Evolutionary conservation across 2,888 invertebrate species (phyloP).

Genomic region (Drosophila ezoana): DNA sequence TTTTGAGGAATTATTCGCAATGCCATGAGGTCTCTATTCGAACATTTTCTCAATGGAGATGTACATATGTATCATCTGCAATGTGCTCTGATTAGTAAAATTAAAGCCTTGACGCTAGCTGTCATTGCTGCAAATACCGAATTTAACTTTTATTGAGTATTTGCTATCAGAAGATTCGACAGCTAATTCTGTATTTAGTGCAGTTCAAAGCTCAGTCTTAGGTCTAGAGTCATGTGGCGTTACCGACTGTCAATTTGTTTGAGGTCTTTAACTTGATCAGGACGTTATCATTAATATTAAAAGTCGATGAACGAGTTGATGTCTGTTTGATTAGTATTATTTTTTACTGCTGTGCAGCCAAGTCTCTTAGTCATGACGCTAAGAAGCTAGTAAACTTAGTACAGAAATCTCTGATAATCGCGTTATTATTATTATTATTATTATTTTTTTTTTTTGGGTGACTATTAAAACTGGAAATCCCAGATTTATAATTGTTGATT

Average conservation of each 20-base stretch:
- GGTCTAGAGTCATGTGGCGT: background rate
- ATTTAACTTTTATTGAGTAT: background rate
- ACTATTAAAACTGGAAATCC: too few species aligned
- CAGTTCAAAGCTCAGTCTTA: constrained; percentile 1
- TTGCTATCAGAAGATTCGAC: constrained; percentile 19
- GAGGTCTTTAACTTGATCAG: background rate
- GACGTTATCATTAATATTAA: background rate
- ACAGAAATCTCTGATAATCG: too few species aligned
- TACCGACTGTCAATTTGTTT: background rate
- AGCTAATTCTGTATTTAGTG: background rate
- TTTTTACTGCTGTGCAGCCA: too few species aligned
- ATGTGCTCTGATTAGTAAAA: background rate
- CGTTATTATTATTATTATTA: too few species aligned
- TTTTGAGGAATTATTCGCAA: background rate
- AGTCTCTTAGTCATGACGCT: too few species aligned
- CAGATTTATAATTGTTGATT: too few species aligned
- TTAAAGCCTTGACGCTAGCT: constrained; percentile 5
- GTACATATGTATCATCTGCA: too few species aligned
- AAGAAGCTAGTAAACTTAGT: too few species aligned
- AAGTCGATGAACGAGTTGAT: background rate
- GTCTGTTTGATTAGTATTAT: background rate
- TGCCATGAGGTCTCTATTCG: too few species aligned
- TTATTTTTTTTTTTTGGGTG: too few species aligned
- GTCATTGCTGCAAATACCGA: constrained; percentile 8
- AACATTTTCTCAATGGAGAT: too few species aligned